These are phyloP conservation scores for Patella ulyssiponensis DNA, from an alignment of 2,888 invertebrate species.

Conservation along the genomic window DNA sequence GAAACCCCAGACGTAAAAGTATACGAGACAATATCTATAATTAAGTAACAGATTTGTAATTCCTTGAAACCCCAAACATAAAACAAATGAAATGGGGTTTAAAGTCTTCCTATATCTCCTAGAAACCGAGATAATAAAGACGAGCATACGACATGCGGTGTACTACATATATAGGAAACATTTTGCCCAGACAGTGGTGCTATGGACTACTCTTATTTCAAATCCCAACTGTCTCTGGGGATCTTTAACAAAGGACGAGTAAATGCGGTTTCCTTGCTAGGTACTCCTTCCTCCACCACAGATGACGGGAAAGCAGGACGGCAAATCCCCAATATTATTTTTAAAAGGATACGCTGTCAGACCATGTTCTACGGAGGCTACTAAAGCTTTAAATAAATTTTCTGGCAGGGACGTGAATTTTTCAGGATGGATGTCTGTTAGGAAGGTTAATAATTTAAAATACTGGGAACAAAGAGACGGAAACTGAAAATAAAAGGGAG, in stretches of 20 bases:
- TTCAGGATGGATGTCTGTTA: slow-evolving; percentile 80
- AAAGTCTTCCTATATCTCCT: too few species aligned
- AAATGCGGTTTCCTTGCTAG: too few species aligned
- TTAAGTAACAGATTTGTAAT: too few species aligned
- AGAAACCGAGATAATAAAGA: too few species aligned
- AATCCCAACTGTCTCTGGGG: too few species aligned
- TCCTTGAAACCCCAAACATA: slow-evolving; percentile 27
- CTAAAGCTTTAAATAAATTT: slow-evolving; percentile 63
- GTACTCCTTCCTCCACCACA: background rate
- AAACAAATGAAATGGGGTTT: too few species aligned
- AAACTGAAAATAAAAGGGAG: slow-evolving; percentile 73
- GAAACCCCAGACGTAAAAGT: background rate
- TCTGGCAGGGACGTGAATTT: slow-evolving; percentile 74
- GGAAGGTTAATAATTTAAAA: slow-evolving; percentile 78
- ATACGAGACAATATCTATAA: background rate
- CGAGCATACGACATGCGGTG: too few species aligned
- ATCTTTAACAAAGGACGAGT: too few species aligned
- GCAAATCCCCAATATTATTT: background rate
- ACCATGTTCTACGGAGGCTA: slow-evolving; percentile 67
- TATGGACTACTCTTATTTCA: too few species aligned
- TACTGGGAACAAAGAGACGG: slow-evolving; percentile 80
- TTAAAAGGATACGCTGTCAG: slow-evolving; percentile 67
- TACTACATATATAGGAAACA: too few species aligned
- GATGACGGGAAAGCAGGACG: too few species aligned
- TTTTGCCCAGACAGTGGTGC: too few species aligned